phyloP scores from a whole-genome alignment of 2,888 invertebrate species.

The Oasisia sp. region DNA sequence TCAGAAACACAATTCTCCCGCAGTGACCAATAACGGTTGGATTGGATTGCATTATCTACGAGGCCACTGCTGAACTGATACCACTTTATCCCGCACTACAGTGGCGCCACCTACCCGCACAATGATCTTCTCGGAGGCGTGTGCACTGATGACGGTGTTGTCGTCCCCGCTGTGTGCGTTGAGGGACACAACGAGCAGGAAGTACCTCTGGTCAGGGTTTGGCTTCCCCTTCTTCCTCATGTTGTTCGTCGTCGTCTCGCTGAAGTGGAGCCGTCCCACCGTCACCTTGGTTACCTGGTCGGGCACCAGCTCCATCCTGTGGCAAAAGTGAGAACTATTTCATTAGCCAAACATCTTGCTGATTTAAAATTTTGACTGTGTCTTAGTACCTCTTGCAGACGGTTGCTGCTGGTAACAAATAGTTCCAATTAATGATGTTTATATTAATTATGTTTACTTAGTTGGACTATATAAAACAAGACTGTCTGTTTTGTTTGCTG shows the following conservation, averaged over 20 bases:
- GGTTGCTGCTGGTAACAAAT: too few relatives aligned
- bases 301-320: conserved; percentile 75
- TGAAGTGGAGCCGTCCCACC: conserved; percentile 95
- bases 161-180: conserved; percentile 88
- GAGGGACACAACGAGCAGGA: conserved; percentile 91
- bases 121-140: conserved; percentile 94
- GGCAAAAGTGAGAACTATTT: conserved; percentile 18
- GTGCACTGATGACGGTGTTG: conserved; percentile 75
- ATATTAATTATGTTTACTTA: too few relatives aligned
- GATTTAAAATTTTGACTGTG: background rate
- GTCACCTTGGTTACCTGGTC: conserved; percentile 72
- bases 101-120: conserved; percentile 80
- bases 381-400: too few relatives aligned
- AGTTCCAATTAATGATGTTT: too few relatives aligned
- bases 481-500: too few relatives aligned
- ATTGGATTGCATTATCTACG: background rate
- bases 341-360: background rate
- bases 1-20: background rate
- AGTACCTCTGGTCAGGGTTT: conserved; percentile 98
- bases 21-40: background rate
- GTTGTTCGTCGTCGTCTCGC: conserved; percentile 98
- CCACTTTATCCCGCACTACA: background rate
- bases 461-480: too few relatives aligned
- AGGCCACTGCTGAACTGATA: background rate
- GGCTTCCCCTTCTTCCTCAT: conserved; percentile 99